Percentiles rank a stretch among this genome's conserved stretches.
These are phyloP conservation scores for Benthosema pterotum DNA, from an alignment of 2,797 vertebrate species.

Conservation along the genomic window DNA sequence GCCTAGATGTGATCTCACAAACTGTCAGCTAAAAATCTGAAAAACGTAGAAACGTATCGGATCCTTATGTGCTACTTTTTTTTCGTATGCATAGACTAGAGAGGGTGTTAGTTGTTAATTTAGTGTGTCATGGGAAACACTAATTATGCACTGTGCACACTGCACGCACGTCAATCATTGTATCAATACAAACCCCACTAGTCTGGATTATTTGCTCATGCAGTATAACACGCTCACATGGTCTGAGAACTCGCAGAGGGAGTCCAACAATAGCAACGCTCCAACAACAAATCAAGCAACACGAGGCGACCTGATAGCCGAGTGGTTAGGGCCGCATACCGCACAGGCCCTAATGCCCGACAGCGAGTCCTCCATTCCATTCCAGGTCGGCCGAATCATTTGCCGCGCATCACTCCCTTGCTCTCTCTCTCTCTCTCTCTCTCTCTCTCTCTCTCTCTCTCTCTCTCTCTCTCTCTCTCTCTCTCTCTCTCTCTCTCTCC, in stretches of 20 bases:
- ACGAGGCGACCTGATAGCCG: no score
- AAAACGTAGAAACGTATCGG: no score
- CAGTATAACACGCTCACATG: constrained; percentile 12
- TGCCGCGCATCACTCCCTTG: background rate
- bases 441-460: background rate
- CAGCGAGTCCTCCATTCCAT: no score
- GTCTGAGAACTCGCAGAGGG: constrained; percentile 21
- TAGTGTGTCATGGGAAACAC: no score
- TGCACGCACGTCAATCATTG: constrained; percentile 28
- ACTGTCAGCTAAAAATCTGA: no score
- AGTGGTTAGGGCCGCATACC: no score
- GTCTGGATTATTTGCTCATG: constrained; percentile 45
- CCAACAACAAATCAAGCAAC: no score
- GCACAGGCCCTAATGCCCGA: no score
- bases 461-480: background rate
- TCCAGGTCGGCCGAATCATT: background rate
- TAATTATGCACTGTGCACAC: background rate
- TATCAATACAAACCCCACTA: constrained; percentile 43
- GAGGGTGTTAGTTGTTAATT: no score
- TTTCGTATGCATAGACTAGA: no score
- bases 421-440: background rate
- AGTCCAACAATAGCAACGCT: background rate
- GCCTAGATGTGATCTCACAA: no score
- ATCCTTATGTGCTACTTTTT: no score
- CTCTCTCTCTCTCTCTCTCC: constrained; percentile 2